Base-by-base conservation (phyloP, 2,888 invertebrate species). In the Caenorhabditis virilis region DNA sequence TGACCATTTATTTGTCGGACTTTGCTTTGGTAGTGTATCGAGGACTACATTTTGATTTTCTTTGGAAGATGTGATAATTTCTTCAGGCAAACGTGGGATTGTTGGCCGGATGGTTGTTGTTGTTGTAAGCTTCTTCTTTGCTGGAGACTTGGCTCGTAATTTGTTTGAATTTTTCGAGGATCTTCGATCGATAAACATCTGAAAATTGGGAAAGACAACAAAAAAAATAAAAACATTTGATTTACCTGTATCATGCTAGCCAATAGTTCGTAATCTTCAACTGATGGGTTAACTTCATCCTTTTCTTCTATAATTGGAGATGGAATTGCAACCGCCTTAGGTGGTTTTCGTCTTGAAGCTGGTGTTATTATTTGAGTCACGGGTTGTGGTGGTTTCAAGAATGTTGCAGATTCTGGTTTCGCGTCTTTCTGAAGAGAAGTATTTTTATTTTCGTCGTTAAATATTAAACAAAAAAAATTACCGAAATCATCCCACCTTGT, bases 251-350 rank as follows among this genome's bases (percentile, higher is more conserved):
- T 62, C 25, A 69, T 26, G 25, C 51, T 58, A 0, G 66, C 66
- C n/a, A 72, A 43, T 33, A 66, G 56, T 35, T 66, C 57, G 35
- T 69, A 72, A 23, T 65, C 60, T 30, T 69, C 61, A 0, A 52
- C 27, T 13, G 64, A 64, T 16, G 58, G 57, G 13, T 47, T 35
- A 20, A 22, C 20, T n/a, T 36, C n/a, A 23, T 5, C 13, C 20
- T 48, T 30, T 48, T 3, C 36, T 35, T 20, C 11, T 53, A 22
- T 52, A 42, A 2, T 47, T 45, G 0, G 38, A 25, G 6, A 11
- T 2, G 9, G 25, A 5, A 36, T 15, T 4, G 16, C 15, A 36
- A 36, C 36, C 15, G 36, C n/a, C 18, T 45, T 18, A 0, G 39
- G 15, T 13, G 42, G 50, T 30, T 50, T 59, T 23, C 43, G 39